Conservation (phyloP, 1,140 invertebrate species). For the Conus betulinus region DNA sequence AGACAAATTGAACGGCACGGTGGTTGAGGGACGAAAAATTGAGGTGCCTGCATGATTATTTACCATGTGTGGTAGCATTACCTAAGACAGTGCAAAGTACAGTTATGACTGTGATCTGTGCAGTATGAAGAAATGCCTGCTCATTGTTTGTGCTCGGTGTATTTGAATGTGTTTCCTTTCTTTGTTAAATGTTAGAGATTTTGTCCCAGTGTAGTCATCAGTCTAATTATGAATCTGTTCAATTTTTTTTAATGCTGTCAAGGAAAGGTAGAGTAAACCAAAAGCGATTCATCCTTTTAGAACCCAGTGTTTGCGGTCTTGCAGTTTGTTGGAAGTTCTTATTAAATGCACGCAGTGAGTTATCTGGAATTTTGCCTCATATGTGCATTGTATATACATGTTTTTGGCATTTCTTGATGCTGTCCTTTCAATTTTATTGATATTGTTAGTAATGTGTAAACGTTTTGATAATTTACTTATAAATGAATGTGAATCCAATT, state of each 20-base stretch:
- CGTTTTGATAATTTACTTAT: not conserved
- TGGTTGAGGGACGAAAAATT: conserved; percentile 99
- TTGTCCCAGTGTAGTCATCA: not conserved
- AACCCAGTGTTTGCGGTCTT: conserved; percentile 37
- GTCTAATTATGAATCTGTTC: conserved; percentile 29
- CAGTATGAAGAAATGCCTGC: conserved; percentile 75
- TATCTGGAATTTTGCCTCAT: conserved; percentile 30
- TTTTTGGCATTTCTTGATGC: conserved; percentile 41
- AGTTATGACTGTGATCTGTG: conserved; percentile 45
- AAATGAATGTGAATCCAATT: not conserved
- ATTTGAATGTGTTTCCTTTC: conserved; percentile 24
- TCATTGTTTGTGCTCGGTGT: conserved; percentile 41
- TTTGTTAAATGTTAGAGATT: conserved; percentile 22
- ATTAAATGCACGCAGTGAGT: conserved; percentile 42
- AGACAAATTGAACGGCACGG: conserved; percentile 99
- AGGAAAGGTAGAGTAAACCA: conserved; percentile 37
- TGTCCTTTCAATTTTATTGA: conserved; percentile 12
- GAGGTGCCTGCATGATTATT: conserved; percentile 86
- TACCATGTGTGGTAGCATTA: conserved; percentile 82
- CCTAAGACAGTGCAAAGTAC: conserved; percentile 45
- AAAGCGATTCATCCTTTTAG: conserved; percentile 38
- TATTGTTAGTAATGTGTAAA: not conserved
- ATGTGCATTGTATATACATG: conserved; percentile 34
- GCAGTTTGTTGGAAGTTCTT: conserved; percentile 39
- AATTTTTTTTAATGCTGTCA: conserved; percentile 22